Base-by-base conservation (phyloP, 2,797 vertebrate genomes). In the Brotula barbata region DNA sequence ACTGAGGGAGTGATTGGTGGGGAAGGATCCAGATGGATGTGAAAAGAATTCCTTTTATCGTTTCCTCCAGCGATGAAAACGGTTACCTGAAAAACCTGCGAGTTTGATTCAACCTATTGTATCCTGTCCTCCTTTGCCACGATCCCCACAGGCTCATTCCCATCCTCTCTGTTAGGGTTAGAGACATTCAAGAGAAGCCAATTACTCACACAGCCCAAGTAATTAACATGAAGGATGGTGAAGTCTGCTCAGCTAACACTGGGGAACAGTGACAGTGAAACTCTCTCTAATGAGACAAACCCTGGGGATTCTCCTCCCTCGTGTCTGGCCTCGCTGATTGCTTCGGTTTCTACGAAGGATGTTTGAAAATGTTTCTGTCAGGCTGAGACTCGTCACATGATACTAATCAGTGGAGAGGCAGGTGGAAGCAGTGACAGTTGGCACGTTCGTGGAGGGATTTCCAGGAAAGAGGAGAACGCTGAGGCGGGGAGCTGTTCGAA, bases 221-320 rank as follows among this genome's bases (percentile, higher is more conserved):
- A 85, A 89, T 87, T 87, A 89, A 76, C 80, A 79, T 54, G 74
- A 81, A 63, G 64, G 70, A 84, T 68, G 58, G 69, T 16, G 51
- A 71, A 64, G 62, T 52, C 60, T 78, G 77, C 25, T 28, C 8
- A 4, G 4, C 69, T 64, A 56, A 74, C 52, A 73, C 74, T 43
- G 3, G 56, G 77, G 77, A 64, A 67, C 45, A 56, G 68, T 83
- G 71, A 83, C 78, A 83, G 73, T 36, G 72, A 84, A 68, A 81
- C 59, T 31, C 54, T 63, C 72, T 77, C 71, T 83, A 82, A 87
- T 87, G 78, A 85, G 80, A 57, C 60, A 13, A 48, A 78, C 81
- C 61, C 65, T 0, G 6, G 76, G 79, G 73, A 73, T 55, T 60
- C 52, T 33, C 55, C 17, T 44, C 54, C 17, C 47, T 57, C 17